phyloP scores from a whole-genome alignment of 2,888 invertebrate species.

The Trisateles emortualis region DNA sequence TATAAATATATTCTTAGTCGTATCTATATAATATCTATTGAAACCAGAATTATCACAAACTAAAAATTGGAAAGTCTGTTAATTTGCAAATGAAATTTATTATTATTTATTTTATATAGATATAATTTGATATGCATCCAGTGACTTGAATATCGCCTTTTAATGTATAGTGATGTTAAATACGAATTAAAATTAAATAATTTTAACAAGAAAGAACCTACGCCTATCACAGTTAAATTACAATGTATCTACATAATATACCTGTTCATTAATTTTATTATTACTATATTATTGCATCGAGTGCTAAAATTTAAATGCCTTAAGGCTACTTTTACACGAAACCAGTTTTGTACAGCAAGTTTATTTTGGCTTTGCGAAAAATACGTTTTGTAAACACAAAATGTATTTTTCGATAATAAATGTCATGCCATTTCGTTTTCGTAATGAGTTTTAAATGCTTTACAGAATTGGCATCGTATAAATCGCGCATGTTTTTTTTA shows the following conservation, averaged over 20 bases:
- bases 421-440: no score
- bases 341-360: not conserved
- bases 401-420: no score
- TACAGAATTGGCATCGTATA: not conserved
- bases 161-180: conserved; percentile 23
- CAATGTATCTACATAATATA: conserved; percentile 51
- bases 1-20: no score
- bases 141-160: conserved; percentile 34
- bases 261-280: conserved; percentile 35
- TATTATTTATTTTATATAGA: not conserved
- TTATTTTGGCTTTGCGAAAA: not conserved
- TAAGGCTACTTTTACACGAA: not conserved
- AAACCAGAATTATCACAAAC: no score
- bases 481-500: not conserved
- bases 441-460: not conserved
- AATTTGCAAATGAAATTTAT: not conserved
- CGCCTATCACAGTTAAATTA: conserved; percentile 75
- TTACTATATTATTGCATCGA: conserved; percentile 22
- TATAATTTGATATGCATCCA: not conserved
- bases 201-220: conserved; percentile 43
- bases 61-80: no score
- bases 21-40: no score
- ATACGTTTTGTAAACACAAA: no score
- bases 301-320: conserved; percentile 15
- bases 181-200: conserved; percentile 19